phyloP scores from a whole-genome alignment of 2,888 invertebrate genomes.

The Xiphydria camelus region DNA sequence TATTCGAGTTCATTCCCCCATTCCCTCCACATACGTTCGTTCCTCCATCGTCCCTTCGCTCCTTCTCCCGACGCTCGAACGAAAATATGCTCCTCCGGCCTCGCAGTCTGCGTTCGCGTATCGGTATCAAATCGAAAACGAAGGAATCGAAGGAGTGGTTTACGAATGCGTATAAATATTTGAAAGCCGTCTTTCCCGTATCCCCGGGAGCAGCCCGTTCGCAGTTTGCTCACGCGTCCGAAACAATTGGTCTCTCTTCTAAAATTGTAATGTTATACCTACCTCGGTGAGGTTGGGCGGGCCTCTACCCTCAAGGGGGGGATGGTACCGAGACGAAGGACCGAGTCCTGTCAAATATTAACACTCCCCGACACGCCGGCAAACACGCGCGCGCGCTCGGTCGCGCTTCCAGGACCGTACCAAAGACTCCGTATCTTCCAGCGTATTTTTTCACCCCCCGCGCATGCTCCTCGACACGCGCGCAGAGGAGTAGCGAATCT shows the following conservation, averaged over 20 bases:
- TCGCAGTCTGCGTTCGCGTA: too few species aligned
- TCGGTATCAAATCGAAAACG: constrained; percentile 13
- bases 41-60: too few species aligned
- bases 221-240: constrained; percentile 42
- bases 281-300: constrained; percentile 2
- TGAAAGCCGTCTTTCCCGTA: constrained; percentile 10
- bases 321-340: constrained; percentile 3
- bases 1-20: too few species aligned
- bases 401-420: constrained; percentile 1
- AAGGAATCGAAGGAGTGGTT: constrained; percentile 20
- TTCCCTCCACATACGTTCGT: too few species aligned
- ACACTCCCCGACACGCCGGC: constrained; percentile 21
- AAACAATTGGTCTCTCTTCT: constrained; percentile 42
- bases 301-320: not conserved
- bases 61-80: too few species aligned
- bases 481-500: too few species aligned
- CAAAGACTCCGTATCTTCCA: not conserved
- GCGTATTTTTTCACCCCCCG: too few species aligned
- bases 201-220: constrained; percentile 32
- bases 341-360: constrained; percentile 27
- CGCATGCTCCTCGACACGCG: too few species aligned
- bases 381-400: not conserved
- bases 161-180: constrained; percentile 17
- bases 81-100: too few species aligned
- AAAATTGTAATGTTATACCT: constrained; percentile 42